Evolutionary conservation across 2,888 invertebrate species (phyloP), one percentile per base, ranked within the genome.

Genomic region (Meiosimyza decipiens): DNA sequence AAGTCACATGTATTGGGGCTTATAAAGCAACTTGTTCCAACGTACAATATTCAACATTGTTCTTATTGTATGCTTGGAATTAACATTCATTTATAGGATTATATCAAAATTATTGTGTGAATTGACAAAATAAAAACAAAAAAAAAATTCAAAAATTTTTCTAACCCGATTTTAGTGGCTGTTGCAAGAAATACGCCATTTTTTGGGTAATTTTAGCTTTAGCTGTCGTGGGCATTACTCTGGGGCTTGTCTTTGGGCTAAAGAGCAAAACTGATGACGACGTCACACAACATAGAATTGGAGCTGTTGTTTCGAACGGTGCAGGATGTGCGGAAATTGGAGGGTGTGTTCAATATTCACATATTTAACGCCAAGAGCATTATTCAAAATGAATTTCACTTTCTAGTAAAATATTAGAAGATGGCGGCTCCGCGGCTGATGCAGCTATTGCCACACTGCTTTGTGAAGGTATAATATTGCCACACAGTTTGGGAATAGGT

Each of bases 401-500:
- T 68, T 88, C 51, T 83, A 93, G 93, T 66, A 85, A 89, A 12
- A 93, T 96, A 74, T 87, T 97, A 73, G 87, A 90, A 78, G 89
- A 89, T 80, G 91, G 91, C 76, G 95, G 95, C 1, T 90, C 92
- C 0, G 96, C 94, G 0, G 93, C 94, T 3, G 97, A 97, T 84
- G 94, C 96, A 0, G 93, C 95, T 0, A 93, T 97, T 80, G 95
- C 96, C 0, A 91, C 94, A 0, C 86, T 95, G 75, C 91, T 97
- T 80, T 97, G 97, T 85, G 94, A 95, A 84, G 96, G 97, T 0
- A 89, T 95, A 4, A 90, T 93, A 2, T 92, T 95, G 83, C 91
- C 94, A 4, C 95, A 96, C 86, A 92, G 94, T 79, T 92, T 93
- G 91, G 96, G 97, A 0, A 87, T 96, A 1, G 96, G 97, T 13